Evolutionary conservation across 2,888 invertebrate species (phyloP), one percentile per base, ranked within the genome.

Genomic region (Lochmaea capreae): DNA sequence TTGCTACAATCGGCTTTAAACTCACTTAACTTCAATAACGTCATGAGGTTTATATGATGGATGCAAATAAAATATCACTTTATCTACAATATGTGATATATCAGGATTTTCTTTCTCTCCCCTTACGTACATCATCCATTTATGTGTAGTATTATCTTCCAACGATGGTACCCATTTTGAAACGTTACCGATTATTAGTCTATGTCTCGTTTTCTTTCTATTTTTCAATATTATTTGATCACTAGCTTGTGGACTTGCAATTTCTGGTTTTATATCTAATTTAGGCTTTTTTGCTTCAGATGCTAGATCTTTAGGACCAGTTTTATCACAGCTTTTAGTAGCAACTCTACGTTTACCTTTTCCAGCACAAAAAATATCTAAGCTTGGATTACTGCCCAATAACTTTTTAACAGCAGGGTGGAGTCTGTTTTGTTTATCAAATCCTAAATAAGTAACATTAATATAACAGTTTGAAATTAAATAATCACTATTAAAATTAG

Each of bases 71-170:
- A 96, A 95, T 75, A 93, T 89, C 72, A 95, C 94, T 86, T 93
- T 93, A 63, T 90, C 89, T 5, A 96, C 89, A 82, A 93, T 91
- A 65, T 89, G 87, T 18, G 92, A 89, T 76, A 92, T 90, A 78
- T 89, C 89, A 33, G 90, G 90, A 76, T 88, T 87, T 39, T 91
- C 90, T 73, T 91, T 89, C 69, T 92, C 90, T 0, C 93, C 93
- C 80, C 95, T 90, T 2, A 97, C 92, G 88, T 97, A 97, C 71
- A 97, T 91, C 88, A 96, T 91, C 97, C 97, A 97, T 86, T 96
- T 95, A 87, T 97, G 95, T 9, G 94, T 95, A 0, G 93, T 91
- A 26, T 90, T 90, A 43, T 42, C 92, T 91, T 81, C 93, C 91
- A 0, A 73, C 0, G 92, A 89, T 1, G 93, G 92, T 39, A 95